phyloP scores from a whole-genome alignment of 2,797 vertebrate species.

The Sebastes nivosus region DNA sequence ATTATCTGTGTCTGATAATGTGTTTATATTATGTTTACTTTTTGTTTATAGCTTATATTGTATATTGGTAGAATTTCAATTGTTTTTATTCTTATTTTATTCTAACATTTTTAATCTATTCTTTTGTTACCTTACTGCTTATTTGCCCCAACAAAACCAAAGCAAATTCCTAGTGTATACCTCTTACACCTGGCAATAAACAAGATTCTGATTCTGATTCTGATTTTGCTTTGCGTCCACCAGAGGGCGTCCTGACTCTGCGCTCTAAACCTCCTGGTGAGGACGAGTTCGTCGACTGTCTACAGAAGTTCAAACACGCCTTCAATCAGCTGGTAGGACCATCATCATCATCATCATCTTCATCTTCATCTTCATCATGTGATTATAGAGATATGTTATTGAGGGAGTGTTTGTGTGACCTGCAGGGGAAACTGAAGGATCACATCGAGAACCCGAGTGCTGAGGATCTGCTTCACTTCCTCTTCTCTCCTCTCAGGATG shows the following conservation, averaged over 20 bases:
- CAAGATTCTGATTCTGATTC: too few relatives aligned
- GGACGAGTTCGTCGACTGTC: conserved; percentile 94
- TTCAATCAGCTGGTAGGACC: conserved; percentile 94
- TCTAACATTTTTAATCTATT: too few relatives aligned
- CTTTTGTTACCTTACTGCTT: too few relatives aligned
- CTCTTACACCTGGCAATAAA: too few relatives aligned
- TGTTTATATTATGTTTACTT: too few relatives aligned
- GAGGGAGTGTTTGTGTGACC: neutral
- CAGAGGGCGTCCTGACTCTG: conserved; percentile 96
- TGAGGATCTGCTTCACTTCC: conserved; percentile 93
- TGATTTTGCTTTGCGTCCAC: conserved; percentile 11
- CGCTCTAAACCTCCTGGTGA: conserved; percentile 89
- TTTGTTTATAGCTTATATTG: too few relatives aligned
- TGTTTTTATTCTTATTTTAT: too few relatives aligned
- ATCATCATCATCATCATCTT: neutral
- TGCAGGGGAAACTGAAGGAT: conserved; percentile 90
- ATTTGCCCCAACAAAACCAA: too few relatives aligned
- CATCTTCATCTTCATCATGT: neutral
- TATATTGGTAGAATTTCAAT: too few relatives aligned
- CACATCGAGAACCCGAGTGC: conserved; percentile 97
- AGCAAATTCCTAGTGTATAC: too few relatives aligned
- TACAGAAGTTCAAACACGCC: conserved; percentile 97
- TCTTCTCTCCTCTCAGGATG: conserved; percentile 94
- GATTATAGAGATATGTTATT: neutral
- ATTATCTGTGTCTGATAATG: too few relatives aligned